These are phyloP conservation scores for Chaenogobius annularis DNA, from an alignment of 2,113 vertebrate genomes.

Conservation along the genomic window DNA sequence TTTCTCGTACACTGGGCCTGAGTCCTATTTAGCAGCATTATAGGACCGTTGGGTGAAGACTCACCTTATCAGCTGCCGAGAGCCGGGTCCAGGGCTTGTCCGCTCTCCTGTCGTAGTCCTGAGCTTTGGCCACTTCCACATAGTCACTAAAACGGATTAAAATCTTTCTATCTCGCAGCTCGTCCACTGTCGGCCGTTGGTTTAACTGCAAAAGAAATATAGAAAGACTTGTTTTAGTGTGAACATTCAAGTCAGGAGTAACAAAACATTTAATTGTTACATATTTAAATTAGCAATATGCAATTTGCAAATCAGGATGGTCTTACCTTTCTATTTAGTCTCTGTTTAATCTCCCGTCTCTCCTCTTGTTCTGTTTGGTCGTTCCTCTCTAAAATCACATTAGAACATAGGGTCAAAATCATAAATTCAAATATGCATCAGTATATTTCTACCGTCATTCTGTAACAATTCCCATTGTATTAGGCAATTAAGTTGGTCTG, in stretches of 20 bases:
- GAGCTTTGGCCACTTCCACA: constrained; percentile 97
- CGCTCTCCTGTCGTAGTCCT: constrained; percentile 97
- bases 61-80: constrained; percentile 96
- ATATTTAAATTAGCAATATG: neutral
- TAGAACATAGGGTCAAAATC: constrained; percentile 19
- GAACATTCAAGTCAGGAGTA: neutral
- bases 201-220: constrained; percentile 81
- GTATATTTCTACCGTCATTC: neutral
- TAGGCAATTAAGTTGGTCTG: neutral
- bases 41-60: neutral
- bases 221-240: neutral
- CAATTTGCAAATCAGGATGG: neutral
- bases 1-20: neutral
- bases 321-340: constrained; percentile 94
- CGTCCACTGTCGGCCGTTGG: constrained; percentile 96
- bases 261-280: neutral
- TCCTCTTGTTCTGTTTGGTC: constrained; percentile 97
- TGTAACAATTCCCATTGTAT: neutral
- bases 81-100: constrained; percentile 98
- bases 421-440: neutral
- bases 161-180: constrained; percentile 95
- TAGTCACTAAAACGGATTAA: constrained; percentile 98
- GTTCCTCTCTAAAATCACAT: constrained; percentile 84
- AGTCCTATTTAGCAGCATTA: neutral
- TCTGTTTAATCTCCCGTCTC: constrained; percentile 95